Evolutionary conservation across 2,888 invertebrate species (phyloP).

Genomic region (Hoplodrina blanda): DNA sequence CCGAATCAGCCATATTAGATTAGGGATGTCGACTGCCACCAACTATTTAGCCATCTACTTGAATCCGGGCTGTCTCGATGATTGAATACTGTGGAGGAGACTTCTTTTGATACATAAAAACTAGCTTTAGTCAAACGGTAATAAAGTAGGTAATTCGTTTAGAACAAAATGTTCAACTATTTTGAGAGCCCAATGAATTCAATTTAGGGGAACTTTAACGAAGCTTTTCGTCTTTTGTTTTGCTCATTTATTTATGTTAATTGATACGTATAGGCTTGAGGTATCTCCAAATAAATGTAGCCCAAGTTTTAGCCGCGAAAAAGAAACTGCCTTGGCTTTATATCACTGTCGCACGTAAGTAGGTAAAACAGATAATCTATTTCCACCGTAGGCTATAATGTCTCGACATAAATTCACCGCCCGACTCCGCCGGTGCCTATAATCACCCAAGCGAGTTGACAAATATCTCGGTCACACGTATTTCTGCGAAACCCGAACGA

Average conservation of each 20-base stretch:
- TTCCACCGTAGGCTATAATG: slow-evolving; percentile 68
- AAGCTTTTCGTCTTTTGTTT: slow-evolving; percentile 47
- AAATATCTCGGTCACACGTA: slow-evolving; percentile 67
- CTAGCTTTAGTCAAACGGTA: neutral
- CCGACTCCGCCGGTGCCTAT: slow-evolving; percentile 65
- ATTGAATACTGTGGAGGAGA: slow-evolving; percentile 60
- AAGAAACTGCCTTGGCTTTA: slow-evolving; percentile 57
- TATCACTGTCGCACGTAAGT: slow-evolving; percentile 66
- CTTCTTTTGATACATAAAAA: slow-evolving; percentile 42
- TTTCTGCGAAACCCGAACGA: slow-evolving; percentile 51
- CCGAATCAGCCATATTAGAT: slow-evolving; percentile 83
- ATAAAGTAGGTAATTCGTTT: slow-evolving; percentile 5
- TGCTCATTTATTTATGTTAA: slow-evolving; percentile 58
- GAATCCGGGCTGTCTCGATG: slow-evolving; percentile 68
- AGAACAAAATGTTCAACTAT: slow-evolving; percentile 14
- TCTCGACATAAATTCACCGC: slow-evolving; percentile 65
- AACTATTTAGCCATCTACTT: slow-evolving; percentile 82
- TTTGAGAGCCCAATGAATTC: slow-evolving; percentile 44
- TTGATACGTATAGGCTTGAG: slow-evolving; percentile 58
- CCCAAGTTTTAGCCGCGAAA: slow-evolving; percentile 50
- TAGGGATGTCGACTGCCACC: slow-evolving; percentile 79
- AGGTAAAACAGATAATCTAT: slow-evolving; percentile 69
- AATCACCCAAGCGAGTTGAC: slow-evolving; percentile 69
- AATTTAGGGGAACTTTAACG: slow-evolving; percentile 46
- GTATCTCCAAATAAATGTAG: slow-evolving; percentile 56